Conservation (phyloP, 2,797 vertebrate species). For the Poecilia velifera region DNA sequence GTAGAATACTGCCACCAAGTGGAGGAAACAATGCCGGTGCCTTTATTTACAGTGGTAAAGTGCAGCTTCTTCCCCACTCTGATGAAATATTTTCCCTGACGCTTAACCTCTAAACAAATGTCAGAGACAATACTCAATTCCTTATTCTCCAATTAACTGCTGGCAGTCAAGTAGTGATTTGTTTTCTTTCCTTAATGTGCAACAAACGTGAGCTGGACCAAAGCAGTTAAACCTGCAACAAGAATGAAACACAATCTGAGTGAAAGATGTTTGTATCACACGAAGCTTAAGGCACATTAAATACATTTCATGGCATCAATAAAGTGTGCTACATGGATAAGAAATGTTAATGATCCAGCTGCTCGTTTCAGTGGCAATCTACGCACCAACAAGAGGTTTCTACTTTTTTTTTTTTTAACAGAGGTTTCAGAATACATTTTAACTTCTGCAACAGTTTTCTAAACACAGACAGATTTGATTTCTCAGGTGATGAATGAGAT, state of each 20-base stretch:
- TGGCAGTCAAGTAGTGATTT: constrained; percentile 34
- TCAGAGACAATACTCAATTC: constrained; percentile 15
- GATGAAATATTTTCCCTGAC: constrained; percentile 34
- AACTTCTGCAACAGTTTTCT: constrained; percentile 4
- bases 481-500: constrained; percentile 20
- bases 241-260: constrained; percentile 38
- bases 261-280: constrained; percentile 42
- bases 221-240: constrained; percentile 12
- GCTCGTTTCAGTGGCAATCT: neutral
- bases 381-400: constrained; percentile 6
- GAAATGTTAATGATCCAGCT: constrained; percentile 11
- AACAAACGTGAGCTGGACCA: neutral
- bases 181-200: neutral
- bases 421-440: constrained; percentile 1
- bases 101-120: constrained; percentile 39
- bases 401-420: neutral
- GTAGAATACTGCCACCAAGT: constrained; percentile 69
- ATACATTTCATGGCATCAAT: constrained; percentile 41
- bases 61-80: constrained; percentile 25
- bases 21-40: constrained; percentile 31
- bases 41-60: constrained; percentile 34
- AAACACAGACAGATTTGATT: neutral
- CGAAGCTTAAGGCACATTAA: constrained; percentile 71
- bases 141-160: constrained; percentile 19
- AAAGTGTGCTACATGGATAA: constrained; percentile 45